Evolutionary conservation across 2,888 invertebrate species (phyloP).

Genomic region (Argyresthia albistria): DNA sequence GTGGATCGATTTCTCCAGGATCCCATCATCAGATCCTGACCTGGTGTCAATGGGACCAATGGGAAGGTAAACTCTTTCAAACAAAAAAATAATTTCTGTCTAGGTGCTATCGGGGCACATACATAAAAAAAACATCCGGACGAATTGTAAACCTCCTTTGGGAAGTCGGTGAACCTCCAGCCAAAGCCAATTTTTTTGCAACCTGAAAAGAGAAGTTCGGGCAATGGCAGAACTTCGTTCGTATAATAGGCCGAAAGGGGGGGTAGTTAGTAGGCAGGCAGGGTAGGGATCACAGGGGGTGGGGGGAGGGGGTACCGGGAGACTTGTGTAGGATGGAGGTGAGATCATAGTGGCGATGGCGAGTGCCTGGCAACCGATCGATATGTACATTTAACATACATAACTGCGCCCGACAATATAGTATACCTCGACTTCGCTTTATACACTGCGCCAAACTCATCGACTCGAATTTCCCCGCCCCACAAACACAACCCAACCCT

Average conservation of each 20-base stretch:
- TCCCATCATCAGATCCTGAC: no score
- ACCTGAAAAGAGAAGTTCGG: no score
- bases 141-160: no score
- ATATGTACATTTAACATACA: slow-evolving; percentile 72
- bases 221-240: slow-evolving; percentile 30
- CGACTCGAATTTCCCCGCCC: background rate
- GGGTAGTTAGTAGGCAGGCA: slow-evolving; percentile 34
- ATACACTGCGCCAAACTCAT: slow-evolving; percentile 11
- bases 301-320: slow-evolving; percentile 24
- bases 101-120: no score
- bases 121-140: no score
- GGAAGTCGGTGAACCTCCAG: no score
- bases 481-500: background rate
- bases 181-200: no score
- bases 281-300: slow-evolving; percentile 19
- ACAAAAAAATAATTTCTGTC: no score
- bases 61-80: no score
- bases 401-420: slow-evolving; percentile 33
- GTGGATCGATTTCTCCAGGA: no score
- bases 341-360: slow-evolving; percentile 73
- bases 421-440: slow-evolving; percentile 68
- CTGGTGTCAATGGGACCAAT: no score
- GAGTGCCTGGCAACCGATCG: slow-evolving; percentile 70
- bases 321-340: slow-evolving; percentile 60
- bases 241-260: slow-evolving; percentile 44